Conservation (phyloP, 2,888 invertebrate species). For the Synanthedon andrenaeformis region DNA sequence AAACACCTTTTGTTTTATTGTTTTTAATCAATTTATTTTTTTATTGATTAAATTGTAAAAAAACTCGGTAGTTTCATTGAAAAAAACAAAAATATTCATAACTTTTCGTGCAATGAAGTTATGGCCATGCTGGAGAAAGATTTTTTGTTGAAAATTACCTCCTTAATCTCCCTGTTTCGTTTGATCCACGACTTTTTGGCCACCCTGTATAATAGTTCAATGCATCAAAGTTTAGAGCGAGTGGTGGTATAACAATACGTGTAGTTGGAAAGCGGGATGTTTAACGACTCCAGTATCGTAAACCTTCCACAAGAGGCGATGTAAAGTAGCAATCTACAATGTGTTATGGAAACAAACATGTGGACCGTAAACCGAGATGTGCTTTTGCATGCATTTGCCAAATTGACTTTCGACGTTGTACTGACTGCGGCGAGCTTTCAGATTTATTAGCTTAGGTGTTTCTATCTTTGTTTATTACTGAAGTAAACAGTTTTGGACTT, state of each 20-base stretch:
- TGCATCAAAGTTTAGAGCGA: background rate
- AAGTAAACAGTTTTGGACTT: background rate
- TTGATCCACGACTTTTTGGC: too few species aligned
- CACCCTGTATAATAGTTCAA: too few species aligned
- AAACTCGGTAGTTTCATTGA: too few species aligned
- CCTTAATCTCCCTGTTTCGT: too few species aligned
- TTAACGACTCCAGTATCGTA: conserved; percentile 15
- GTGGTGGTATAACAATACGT: background rate
- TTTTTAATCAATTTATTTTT: too few species aligned
- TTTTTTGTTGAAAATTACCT: too few species aligned
- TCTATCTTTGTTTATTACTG: background rate
- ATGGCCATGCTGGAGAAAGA: too few species aligned
- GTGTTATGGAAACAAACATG: conserved; percentile 13
- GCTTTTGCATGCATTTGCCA: conserved; percentile 20
- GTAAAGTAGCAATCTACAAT: conserved; percentile 15
- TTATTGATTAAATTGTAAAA: too few species aligned
- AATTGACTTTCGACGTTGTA: conserved; percentile 18
- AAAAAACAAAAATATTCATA: too few species aligned
- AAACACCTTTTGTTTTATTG: too few species aligned
- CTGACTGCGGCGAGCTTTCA: background rate
- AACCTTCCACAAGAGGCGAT: conserved; percentile 16
- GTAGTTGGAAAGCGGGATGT: background rate
- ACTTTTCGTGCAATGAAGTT: too few species aligned
- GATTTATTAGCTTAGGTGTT: background rate
- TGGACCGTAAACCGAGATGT: conserved; percentile 17